Conservation (phyloP, 2,113 vertebrate genomes). For the Strix uralensis region DNA sequence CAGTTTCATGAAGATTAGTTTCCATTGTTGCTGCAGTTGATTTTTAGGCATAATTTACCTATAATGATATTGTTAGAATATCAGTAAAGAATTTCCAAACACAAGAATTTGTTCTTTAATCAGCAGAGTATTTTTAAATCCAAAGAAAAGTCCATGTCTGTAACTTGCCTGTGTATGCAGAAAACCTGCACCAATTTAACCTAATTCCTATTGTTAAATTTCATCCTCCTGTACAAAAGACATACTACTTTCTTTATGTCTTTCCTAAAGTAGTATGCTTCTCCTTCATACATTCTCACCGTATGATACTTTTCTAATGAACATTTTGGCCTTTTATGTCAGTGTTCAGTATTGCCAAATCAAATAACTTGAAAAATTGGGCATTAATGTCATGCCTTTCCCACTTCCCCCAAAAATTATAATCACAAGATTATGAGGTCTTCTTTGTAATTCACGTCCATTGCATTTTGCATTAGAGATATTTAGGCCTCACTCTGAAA, state of each 20-base stretch:
- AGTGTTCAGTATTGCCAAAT: not conserved
- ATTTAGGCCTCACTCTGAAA: not conserved
- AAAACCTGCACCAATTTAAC: not conserved
- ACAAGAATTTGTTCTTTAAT: not conserved
- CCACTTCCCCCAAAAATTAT: not conserved
- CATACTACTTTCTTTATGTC: not conserved
- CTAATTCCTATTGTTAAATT: not conserved
- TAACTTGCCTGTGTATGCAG: not conserved
- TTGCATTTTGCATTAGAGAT: not conserved
- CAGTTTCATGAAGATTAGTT: not conserved
- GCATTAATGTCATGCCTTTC: not conserved
- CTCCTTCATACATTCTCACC: not conserved
- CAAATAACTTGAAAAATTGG: not conserved
- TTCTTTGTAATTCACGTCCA: not conserved
- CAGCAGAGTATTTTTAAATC: not conserved
- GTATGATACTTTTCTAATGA: not conserved
- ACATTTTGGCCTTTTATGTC: not conserved
- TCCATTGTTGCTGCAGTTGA: not conserved
- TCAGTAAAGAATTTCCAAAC: not conserved
- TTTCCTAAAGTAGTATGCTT: not conserved
- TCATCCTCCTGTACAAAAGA: not conserved
- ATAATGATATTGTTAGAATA: not conserved
- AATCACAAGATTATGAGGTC: not conserved
- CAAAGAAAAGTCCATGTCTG: not conserved
- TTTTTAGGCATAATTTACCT: not conserved